Conservation (phyloP, 2,113 vertebrate genomes). For the Steatornis caripensis region DNA sequence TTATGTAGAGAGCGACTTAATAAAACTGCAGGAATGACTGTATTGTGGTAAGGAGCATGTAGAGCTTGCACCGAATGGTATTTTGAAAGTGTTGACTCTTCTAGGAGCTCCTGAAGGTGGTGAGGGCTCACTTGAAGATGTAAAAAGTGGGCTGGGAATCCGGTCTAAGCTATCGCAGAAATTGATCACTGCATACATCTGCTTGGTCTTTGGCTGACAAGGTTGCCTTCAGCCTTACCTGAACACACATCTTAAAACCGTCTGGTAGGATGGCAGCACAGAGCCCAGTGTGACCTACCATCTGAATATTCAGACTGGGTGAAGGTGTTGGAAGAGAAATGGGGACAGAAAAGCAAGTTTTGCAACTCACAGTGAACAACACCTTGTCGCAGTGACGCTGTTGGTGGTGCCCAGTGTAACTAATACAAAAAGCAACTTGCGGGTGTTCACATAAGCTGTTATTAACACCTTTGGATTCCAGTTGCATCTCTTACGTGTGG, state of each 20-base stretch:
- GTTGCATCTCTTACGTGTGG: background rate
- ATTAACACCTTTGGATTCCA: background rate
- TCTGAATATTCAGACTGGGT: background rate
- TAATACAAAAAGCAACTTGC: background rate
- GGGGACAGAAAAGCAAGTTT: background rate
- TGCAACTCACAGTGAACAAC: background rate
- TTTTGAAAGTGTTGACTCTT: background rate
- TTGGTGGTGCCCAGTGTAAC: background rate
- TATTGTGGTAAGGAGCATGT: background rate
- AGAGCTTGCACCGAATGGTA: background rate
- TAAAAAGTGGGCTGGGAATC: background rate
- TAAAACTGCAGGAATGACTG: background rate
- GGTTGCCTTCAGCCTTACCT: background rate
- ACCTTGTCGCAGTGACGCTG: background rate
- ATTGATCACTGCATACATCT: background rate
- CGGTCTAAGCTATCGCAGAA: background rate
- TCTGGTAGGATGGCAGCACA: background rate
- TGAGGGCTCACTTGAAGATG: background rate
- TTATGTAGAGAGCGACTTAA: background rate
- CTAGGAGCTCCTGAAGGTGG: background rate
- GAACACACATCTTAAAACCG: background rate
- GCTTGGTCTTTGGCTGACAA: background rate
- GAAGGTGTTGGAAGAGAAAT: background rate
- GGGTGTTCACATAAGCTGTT: background rate
- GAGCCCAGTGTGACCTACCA: background rate